Evolutionary conservation across 2,797 vertebrate species (phyloP).

Genomic region (Phylloscopus collybita): DNA sequence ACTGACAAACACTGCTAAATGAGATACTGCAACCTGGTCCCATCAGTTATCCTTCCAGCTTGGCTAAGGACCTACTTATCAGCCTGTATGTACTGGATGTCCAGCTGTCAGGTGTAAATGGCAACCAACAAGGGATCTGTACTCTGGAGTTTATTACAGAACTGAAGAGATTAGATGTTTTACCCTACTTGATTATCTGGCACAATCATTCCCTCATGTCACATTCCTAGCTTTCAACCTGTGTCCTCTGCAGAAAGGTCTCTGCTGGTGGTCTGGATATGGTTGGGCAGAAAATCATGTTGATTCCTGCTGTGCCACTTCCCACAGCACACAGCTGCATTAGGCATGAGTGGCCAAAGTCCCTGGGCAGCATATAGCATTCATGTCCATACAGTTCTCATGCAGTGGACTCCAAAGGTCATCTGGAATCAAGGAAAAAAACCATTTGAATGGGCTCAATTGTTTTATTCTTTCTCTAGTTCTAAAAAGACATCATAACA

Average conservation of each 20-base stretch:
- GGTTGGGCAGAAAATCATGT: background rate
- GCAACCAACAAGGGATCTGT: background rate
- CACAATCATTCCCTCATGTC: background rate
- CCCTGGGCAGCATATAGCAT: background rate
- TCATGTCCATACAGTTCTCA: background rate
- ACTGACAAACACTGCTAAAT: background rate
- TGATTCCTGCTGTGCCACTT: background rate
- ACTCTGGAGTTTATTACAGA: background rate
- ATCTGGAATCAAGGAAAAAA: background rate
- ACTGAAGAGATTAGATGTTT: background rate
- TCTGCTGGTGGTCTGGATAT: background rate
- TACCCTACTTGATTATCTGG: background rate
- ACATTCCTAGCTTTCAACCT: background rate
- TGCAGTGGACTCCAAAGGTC: background rate
- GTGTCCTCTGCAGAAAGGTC: background rate
- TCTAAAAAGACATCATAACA: background rate
- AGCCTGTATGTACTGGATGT: background rate
- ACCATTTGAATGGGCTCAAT: background rate
- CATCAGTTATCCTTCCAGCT: background rate
- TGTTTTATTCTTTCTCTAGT: background rate
- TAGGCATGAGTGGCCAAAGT: background rate
- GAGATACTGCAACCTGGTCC: background rate
- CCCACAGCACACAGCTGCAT: background rate
- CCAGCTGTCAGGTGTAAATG: background rate
- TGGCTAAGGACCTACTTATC: background rate